phyloP scores from a whole-genome alignment of 2,113 vertebrate species.

The crab-eating macaque (Macaca fascicularis) region DNA sequence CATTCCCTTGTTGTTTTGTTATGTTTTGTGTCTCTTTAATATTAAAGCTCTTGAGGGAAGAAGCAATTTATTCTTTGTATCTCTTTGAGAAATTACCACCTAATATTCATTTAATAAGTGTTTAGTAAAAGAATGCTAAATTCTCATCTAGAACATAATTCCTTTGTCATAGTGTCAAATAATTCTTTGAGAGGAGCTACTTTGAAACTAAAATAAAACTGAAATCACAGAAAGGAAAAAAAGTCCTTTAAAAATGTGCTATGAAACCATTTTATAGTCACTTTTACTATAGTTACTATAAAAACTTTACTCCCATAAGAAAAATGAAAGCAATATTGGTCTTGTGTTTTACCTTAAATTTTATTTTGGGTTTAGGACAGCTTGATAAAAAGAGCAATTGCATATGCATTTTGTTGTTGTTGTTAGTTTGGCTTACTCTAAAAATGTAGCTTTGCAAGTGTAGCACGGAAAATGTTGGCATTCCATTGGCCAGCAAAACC shows the following conservation, averaged over 20 bases:
- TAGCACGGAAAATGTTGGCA: neutral
- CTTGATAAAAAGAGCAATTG: neutral
- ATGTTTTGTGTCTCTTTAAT: neutral
- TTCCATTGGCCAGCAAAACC: neutral
- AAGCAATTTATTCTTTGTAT: neutral
- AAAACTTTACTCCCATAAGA: constrained; percentile 27
- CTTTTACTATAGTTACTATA: constrained; percentile 9
- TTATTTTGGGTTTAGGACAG: neutral
- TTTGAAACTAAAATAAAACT: constrained; percentile 36
- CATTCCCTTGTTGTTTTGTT: neutral
- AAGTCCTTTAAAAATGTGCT: neutral
- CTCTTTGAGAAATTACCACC: neutral
- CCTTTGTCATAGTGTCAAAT: neutral
- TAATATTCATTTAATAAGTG: neutral
- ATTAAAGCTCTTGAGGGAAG: neutral
- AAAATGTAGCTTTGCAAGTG: neutral
- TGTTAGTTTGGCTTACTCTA: neutral
- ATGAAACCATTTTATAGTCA: constrained; percentile 28
- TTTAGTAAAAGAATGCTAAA: neutral
- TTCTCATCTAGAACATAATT: constrained; percentile 12
- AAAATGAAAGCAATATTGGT: neutral
- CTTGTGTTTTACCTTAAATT: constrained; percentile 15
- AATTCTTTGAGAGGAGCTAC: constrained; percentile 13
- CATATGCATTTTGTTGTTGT: neutral
- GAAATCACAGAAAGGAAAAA: neutral